phyloP scores from a whole-genome alignment of 2,113 vertebrate species.

The Salvelinus alpinus region DNA sequence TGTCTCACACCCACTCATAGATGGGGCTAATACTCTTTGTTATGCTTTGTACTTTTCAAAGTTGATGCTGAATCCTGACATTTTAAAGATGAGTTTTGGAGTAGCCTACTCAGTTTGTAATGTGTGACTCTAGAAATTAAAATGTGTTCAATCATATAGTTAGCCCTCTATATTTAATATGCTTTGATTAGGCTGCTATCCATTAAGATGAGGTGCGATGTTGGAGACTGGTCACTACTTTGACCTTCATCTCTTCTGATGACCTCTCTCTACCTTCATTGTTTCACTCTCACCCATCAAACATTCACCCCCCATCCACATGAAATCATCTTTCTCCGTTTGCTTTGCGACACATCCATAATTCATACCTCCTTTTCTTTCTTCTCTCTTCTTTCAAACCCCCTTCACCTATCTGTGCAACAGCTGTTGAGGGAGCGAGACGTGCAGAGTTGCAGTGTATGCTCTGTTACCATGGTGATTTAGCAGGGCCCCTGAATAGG shows the following conservation, averaged over 20 bases:
- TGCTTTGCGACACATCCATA: slow-evolving; percentile 62
- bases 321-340: slow-evolving; percentile 72
- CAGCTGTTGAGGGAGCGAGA: slow-evolving; percentile 57
- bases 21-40: too few species aligned
- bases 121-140: too few species aligned
- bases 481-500: slow-evolving; percentile 44
- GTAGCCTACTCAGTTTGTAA: too few species aligned
- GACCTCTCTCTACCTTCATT: slow-evolving; percentile 21
- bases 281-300: slow-evolving; percentile 59
- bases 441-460: slow-evolving; percentile 44
- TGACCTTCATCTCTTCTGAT: slow-evolving; percentile 38
- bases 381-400: slow-evolving; percentile 4
- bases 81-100: too few species aligned
- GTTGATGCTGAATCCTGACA: too few species aligned
- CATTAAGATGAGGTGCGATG: not conserved
- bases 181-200: not conserved
- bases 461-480: slow-evolving; percentile 66
- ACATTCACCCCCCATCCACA: slow-evolving; percentile 62
- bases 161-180: not conserved
- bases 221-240: not conserved
- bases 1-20: too few species aligned
- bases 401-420: slow-evolving; percentile 38
- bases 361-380: slow-evolving; percentile 55
- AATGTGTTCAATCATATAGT: too few species aligned
- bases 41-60: too few species aligned